Evolutionary conservation across 2,888 invertebrate genomes (phyloP).

Genomic region (Kryphioiulus occultus): DNA sequence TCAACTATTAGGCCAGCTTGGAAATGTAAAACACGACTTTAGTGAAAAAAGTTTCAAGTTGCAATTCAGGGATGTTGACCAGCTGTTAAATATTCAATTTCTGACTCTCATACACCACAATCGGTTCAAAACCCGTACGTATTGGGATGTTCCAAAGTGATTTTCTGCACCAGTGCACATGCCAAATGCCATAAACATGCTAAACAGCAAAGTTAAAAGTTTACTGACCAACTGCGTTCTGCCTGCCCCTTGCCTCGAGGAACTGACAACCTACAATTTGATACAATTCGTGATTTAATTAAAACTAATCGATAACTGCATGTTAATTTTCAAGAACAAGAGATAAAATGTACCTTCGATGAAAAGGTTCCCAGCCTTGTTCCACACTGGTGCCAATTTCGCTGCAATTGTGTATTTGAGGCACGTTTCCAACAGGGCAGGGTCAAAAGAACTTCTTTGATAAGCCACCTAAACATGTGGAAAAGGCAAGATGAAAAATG

Average conservation of each 20-base stretch:
- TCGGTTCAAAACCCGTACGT: not conserved
- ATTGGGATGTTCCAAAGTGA: not conserved
- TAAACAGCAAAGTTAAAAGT: not conserved
- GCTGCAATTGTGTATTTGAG: conserved; percentile 48
- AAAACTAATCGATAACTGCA: not conserved
- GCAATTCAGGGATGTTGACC: too few relatives aligned
- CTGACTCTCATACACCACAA: not conserved
- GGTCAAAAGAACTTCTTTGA: not conserved
- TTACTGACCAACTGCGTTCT: conserved; percentile 9
- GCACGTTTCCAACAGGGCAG: conserved; percentile 21
- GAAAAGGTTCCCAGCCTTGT: conserved; percentile 45
- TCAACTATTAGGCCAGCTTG: not conserved
- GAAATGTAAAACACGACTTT: too few relatives aligned
- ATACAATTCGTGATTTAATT: not conserved
- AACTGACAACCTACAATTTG: not conserved
- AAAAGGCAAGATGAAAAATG: not conserved
- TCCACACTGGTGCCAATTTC: conserved; percentile 49
- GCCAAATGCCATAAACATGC: not conserved
- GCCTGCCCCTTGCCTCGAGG: not conserved
- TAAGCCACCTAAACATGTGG: not conserved
- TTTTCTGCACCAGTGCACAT: not conserved
- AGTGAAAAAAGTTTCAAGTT: too few relatives aligned
- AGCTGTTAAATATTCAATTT: not conserved
- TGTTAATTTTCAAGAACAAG: conserved; percentile 7
- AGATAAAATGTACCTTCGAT: conserved; percentile 43